These are phyloP conservation scores for Falco naumanni DNA, from an alignment of 2,797 vertebrate genomes.

Conservation along the genomic window DNA sequence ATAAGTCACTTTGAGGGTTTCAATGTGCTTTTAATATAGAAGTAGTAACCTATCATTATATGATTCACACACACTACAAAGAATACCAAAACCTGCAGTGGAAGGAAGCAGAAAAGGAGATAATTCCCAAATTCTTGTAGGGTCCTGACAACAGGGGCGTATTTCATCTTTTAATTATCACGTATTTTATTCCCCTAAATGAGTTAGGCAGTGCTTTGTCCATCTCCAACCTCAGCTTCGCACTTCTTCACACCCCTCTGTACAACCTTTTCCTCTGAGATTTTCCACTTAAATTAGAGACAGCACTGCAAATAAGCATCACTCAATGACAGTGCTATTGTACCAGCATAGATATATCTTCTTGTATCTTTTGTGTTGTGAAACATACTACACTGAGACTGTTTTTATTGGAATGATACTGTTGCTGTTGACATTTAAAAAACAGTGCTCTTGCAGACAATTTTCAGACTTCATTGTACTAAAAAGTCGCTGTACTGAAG, in stretches of 20 bases:
- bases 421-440: background rate
- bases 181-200: fast-evolving
- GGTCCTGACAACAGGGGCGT: background rate
- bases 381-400: background rate
- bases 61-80: background rate
- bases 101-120: background rate
- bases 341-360: background rate
- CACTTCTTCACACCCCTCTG: background rate
- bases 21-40: background rate
- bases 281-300: background rate
- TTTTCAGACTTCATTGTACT: background rate
- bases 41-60: background rate
- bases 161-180: background rate
- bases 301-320: background rate
- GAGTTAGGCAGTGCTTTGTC: background rate
- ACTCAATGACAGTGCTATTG: fast-evolving
- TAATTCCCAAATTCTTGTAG: background rate
- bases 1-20: background rate
- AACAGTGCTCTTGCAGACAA: background rate
- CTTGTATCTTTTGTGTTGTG: no score
- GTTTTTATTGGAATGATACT: background rate
- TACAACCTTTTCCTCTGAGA: background rate
- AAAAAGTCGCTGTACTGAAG: background rate
- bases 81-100: background rate
- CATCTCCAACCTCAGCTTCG: background rate